Evolutionary conservation across 2,113 vertebrate genomes (phyloP), one percentile per base, ranked within the genome.

Genomic region (Tauraco erythrolophus): DNA sequence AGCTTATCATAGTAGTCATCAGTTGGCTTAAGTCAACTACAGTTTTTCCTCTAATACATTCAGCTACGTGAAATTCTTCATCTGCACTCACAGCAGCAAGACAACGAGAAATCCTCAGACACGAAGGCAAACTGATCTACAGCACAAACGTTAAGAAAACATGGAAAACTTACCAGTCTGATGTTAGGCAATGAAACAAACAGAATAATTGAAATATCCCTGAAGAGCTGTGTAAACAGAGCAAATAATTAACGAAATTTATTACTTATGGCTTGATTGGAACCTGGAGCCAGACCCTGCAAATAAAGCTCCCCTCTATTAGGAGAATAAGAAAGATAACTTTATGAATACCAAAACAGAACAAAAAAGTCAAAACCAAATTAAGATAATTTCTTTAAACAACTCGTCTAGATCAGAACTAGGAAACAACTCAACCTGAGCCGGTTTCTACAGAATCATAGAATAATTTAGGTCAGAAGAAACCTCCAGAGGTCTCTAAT

Each of bases 171-270:
- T 53, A 91, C 81, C 91, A 93, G 54, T 69, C 48, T 66, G 61
- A 54, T 30, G 81, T 75, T 54, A 95, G 81, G 86, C 80, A 94
- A 88, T 8, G 77, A 79, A 88, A 89, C 57, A 92, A 95, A 96
- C 33, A 92, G 87, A 95, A 0, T 27, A 84, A 94, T 89, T 88
- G 84, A 93, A 92, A 94, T 88, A 96, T 97, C 95, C 96, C 94
- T 96, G 97, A 97, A 97, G 91, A 97, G 92, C 70, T 84, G 95
- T 95, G 93, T 95, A 96, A 96, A 95, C 95, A 94, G 89, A 95
- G 89, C 84, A 97, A 95, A 95, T 46, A 84, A 92, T 91, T 84
- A 92, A 96, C 77, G 81, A 83, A n/a, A 91, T 57, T 66, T 89
- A 95, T 91, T 92, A 79, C 69, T 91, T 95, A 94, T 95, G 92